Conservation (phyloP, 2,888 invertebrate species). For the Cylindroiulus punctatus region DNA sequence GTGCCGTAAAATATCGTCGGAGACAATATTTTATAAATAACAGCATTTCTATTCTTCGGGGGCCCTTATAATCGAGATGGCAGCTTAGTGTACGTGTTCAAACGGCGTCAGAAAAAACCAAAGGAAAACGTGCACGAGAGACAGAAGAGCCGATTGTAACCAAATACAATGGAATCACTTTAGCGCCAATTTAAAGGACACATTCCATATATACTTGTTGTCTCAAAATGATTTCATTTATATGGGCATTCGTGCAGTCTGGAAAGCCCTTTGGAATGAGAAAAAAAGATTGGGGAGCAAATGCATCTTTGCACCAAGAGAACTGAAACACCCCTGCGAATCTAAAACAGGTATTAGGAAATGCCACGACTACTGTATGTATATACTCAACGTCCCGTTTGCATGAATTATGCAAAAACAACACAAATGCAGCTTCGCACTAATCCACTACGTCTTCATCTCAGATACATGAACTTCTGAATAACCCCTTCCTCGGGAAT, state of each 20-base stretch:
- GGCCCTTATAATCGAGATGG: constrained; percentile 49
- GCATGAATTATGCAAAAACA: constrained; percentile 22
- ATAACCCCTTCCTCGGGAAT: background rate
- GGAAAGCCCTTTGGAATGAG: background rate
- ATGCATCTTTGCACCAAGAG: background rate
- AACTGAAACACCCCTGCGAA: background rate
- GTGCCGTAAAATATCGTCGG: constrained; percentile 47
- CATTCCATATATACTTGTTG: constrained; percentile 48
- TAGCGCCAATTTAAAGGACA: constrained; percentile 48
- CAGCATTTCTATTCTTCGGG: constrained; percentile 51
- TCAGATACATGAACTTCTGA: background rate
- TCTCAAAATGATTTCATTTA: constrained; percentile 40
- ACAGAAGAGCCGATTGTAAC: constrained; percentile 43
- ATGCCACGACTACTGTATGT: background rate
- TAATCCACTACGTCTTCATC: background rate
- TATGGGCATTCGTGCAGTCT: constrained; percentile 5
- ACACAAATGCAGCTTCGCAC: background rate
- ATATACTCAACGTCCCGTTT: background rate
- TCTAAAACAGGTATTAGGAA: background rate
- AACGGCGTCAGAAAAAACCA: background rate
- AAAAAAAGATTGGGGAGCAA: background rate
- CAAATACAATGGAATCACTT: constrained; percentile 50
- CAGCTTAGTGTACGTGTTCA: constrained; percentile 21
- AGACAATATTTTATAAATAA: constrained; percentile 51
- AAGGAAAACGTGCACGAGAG: constrained; percentile 35